Percentiles rank a stretch among this genome's conserved stretches.
Evolutionary conservation across 2,888 invertebrate genomes (phyloP).

Genomic region (Asteroscopus sphinx): DNA sequence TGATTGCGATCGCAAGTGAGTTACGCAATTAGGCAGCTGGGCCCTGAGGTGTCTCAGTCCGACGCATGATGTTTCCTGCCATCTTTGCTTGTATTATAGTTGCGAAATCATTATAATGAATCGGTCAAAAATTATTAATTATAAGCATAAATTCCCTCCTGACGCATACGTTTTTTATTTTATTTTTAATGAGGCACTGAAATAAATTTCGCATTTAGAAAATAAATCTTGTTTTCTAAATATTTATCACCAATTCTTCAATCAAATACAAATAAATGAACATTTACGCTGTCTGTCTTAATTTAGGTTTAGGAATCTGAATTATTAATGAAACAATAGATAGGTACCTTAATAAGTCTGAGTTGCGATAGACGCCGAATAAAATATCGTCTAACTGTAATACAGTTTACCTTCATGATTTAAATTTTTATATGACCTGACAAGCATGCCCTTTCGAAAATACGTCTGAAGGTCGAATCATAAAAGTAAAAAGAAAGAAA

Average conservation of each 20-base stretch:
- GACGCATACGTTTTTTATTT: no score
- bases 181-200: slow-evolving; percentile 9
- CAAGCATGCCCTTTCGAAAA: slow-evolving; percentile 21
- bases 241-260: slow-evolving; percentile 16
- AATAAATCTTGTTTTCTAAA: background rate
- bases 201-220: no score
- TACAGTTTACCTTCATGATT: slow-evolving; percentile 29
- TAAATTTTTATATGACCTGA: slow-evolving; percentile 28
- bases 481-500: slow-evolving; percentile 26
- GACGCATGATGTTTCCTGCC: no score
- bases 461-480: slow-evolving; percentile 37
- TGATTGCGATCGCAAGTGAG: no score
- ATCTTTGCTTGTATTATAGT: no score
- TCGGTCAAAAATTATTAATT: no score
- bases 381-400: slow-evolving; percentile 22
- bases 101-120: no score
- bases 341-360: slow-evolving; percentile 22
- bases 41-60: no score
- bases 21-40: no score
- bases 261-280: slow-evolving; percentile 21
- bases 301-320: slow-evolving; percentile 36
- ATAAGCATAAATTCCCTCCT: no score
- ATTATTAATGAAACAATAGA: slow-evolving; percentile 42
- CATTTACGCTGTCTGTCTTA: slow-evolving; percentile 25
- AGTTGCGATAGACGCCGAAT: slow-evolving; percentile 14